These are phyloP conservation scores for Scaptomyza montana DNA, from an alignment of 1,140 invertebrate species.

Conservation along the genomic window DNA sequence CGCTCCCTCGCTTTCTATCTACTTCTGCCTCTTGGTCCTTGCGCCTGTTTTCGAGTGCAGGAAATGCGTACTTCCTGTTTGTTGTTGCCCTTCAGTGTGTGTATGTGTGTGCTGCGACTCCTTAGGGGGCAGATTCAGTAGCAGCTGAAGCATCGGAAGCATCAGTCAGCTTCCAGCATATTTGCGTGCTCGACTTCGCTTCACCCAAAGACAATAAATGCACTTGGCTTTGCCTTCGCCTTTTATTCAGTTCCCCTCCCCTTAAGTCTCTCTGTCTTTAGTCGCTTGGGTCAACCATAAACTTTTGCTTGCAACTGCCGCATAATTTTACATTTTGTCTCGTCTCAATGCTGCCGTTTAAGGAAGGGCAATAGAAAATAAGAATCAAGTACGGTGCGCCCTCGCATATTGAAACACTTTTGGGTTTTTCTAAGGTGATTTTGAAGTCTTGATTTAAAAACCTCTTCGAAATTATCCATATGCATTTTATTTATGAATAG, in stretches of 20 bases:
- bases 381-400: background rate
- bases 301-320: constrained; percentile 72
- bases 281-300: constrained; percentile 62
- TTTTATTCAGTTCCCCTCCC: background rate
- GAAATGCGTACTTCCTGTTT: constrained; percentile 81
- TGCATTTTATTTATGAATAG: no score
- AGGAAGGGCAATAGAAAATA: background rate
- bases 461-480: no score
- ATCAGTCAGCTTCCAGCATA: constrained; percentile 60
- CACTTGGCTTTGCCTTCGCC: constrained; percentile 53
- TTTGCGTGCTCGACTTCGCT: constrained; percentile 58
- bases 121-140: constrained; percentile 15
- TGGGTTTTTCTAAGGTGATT: no score
- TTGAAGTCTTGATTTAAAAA: no score
- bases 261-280: background rate
- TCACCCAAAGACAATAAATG: constrained; percentile 68
- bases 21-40: background rate
- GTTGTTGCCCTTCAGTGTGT: constrained; percentile 45
- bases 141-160: constrained; percentile 26
- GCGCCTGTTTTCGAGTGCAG: constrained; percentile 54
- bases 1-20: background rate
- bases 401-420: background rate
- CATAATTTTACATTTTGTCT: constrained; percentile 74
- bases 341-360: constrained; percentile 29
- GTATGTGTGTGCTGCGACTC: constrained; percentile 10